Base-by-base conservation (phyloP, 2,888 invertebrate species). In the Philhelius pedissequus region DNA sequence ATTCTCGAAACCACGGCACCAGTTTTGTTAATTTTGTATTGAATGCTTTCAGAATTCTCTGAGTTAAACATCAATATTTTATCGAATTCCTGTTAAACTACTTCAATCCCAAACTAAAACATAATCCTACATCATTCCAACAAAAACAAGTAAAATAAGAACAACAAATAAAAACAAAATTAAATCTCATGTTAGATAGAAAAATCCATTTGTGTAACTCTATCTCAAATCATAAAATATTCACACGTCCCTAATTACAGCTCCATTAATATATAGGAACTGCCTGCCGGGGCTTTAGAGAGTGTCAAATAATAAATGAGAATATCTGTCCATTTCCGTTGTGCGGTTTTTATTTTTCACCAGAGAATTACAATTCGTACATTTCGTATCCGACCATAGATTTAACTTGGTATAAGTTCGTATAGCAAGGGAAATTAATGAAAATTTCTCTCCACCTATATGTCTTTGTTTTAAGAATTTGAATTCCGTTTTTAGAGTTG, bases 171-270 rank as follows among this genome's bases (percentile, higher is more conserved):
- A 13, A 32, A 54, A 54, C 3, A 20, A 20, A 56, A 56, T 27
- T 5, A 62, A 62, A 62, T 43, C 62, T 13, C 27, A 30, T 62
- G 62, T 62, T 62, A 43, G 43, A 18, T 6, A 58, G 5, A 18
- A 32, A 38, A 62, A 32, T 73, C 8, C 64, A 79, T 70, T 74
- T 74, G 64, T 35, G 66, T 74, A 20, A 13, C 35, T 18, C 27
- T 27, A 15, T 27, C 32, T 70, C 22, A 60, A 54, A 79, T 74
- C 68, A 18, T 45, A 45, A 76, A 83, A 74, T 35, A 75, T 74
- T 84, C 84, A 68, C 84, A 84, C 84, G 84, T 71, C 70, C 84
- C 75, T 84, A 84, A 84, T 84, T 84, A 76, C 84, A 71, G 54
- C 15, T 40, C 54, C 70, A 70, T 84, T 84, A 58, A 75, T 27